Evolutionary conservation across 2,888 invertebrate genomes (phyloP), one percentile per base, ranked within the genome.

Genomic region (Meiosimyza platycephala): DNA sequence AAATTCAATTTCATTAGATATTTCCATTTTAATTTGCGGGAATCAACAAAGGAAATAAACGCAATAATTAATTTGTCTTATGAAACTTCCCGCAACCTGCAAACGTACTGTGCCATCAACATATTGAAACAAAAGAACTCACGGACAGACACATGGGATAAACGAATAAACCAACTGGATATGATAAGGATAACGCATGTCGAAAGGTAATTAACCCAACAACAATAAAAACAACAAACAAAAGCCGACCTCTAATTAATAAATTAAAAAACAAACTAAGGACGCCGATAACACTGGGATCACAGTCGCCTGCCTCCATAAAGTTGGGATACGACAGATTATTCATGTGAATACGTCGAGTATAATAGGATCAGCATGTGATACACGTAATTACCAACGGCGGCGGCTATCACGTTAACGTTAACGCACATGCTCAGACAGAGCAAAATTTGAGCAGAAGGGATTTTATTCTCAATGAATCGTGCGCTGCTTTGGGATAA

Each of bases 211-310:
- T 85, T 79, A 40, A 40, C 40, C 6, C 40, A 40, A 40, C 15
- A 16, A 40, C 55, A 65, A 15, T 16, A 40, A 40, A 40, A 40
- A 74, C 75, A 76, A 77, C 77, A 76, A 78, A 78, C 76, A 80
- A 79, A 79, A 70, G 79, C 84, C 85, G 84, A 76, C 84, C 83
- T 84, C 80, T 83, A 85, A 85, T 84, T 85, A 84, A 84, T 84
- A 84, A 85, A 84, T 85, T 84, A 84, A 79, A 83, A 81, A 80
- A 80, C 79, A 83, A 82, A 83, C 78, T 72, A 51, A 18, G 15
- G 48, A 54, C 18, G 51, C 13, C 60, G 51, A 47, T 22, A 16
- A 52, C 62, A 18, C 52, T 18, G 68, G 51, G 50, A 59, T 33
- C 59, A 70, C 48, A 47, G 28, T n/a, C 51, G 51, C 18, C 12